Conservation (phyloP, 2,797 vertebrate species). For the Platalea minor region DNA sequence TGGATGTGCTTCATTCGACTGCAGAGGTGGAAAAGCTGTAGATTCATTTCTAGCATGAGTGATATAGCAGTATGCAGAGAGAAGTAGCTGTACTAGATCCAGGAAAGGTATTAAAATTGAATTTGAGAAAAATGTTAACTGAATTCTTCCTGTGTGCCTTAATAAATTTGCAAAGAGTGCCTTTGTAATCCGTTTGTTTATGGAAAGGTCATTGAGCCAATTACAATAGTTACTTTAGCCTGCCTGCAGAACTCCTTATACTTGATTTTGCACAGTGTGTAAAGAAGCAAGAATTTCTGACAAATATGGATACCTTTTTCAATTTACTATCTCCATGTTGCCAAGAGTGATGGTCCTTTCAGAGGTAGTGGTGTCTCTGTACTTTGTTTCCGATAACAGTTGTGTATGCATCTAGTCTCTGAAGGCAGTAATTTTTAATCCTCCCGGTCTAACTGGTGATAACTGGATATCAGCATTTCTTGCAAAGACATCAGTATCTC, state of each 20-base stretch:
- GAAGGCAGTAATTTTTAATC: not conserved
- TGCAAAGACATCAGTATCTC: not conserved
- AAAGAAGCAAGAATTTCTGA: not conserved
- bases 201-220: not conserved
- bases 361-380: not conserved
- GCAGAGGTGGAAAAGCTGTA: not conserved
- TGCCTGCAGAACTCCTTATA: not conserved
- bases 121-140: not conserved
- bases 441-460: not conserved
- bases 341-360: accelerated
- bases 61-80: not conserved
- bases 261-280: not conserved
- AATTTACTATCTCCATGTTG: not conserved
- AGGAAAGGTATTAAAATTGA: not conserved
- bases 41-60: not conserved
- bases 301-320: not conserved
- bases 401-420: not conserved
- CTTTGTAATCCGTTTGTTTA: not conserved
- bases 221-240: not conserved
- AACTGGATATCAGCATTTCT: not conserved
- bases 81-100: not conserved
- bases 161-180: not conserved
- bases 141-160: not conserved
- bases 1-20: not conserved
- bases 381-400: not conserved